Base-by-base conservation (phyloP, 2,113 vertebrate species). In the Lathamus discolor region DNA sequence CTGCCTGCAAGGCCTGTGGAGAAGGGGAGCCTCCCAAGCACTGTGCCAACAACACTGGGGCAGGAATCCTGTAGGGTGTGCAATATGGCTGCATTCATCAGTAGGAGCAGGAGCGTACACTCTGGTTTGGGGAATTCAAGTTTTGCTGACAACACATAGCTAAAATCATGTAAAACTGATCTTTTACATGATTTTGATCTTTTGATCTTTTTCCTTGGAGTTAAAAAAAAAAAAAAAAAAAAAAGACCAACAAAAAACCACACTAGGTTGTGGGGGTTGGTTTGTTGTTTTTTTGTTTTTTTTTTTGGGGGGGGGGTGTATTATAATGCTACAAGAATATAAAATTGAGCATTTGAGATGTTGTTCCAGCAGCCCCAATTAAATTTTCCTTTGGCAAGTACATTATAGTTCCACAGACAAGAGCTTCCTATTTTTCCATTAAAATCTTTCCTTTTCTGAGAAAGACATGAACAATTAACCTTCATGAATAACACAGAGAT, bases 1-100 rank as follows among this genome's bases (percentile, higher is more conserved):
- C 17, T 1, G 0, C 44, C 76, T 7, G 44, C 63, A 55, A 17
- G 0, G 5, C 61, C 61, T 13, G 2, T 1, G 1, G 24, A 39
- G 46, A 24, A 8, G 13, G 59, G 14, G 41, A 73, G 24, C 11
- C 24, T 29, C 31, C 16, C 0, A 1, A 55, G 69, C 14, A 6
- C 17, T 4, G 15, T 28, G 33, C 55, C 82, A 54, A 13, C 9
- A 10, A 1, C 41, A 41, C 0, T 1, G 1, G n/a, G 35, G 19
- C 54, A 77, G 87, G 66, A 90, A 15, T 8, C 9, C 16, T 0
- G 0, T 12, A 33, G 72, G 46, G 9, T 19, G 4, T n/a, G 27
- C 17, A n/a, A 2, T 41, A 31, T 37, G 33, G 28, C 41, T 55
- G 28, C 17, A 16, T 37, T 33, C 33, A n/a, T 19, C 2, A 1